phyloP scores from a whole-genome alignment of 2,888 invertebrate genomes.

The Blera fallax region DNA sequence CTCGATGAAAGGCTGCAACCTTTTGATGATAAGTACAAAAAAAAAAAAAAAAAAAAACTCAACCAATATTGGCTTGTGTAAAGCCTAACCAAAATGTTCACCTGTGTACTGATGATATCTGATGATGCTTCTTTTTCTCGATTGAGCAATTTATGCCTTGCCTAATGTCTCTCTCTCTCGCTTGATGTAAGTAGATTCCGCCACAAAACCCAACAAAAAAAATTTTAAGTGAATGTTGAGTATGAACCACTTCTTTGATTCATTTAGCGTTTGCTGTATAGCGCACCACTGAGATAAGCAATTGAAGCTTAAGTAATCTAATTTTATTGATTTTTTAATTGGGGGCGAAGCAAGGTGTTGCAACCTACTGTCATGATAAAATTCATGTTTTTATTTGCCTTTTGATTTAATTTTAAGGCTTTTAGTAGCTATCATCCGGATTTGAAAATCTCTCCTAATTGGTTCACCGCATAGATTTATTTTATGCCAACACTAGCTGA shows the following conservation, averaged over 20 bases:
- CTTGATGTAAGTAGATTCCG: constrained; percentile 9
- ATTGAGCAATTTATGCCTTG: constrained; percentile 34
- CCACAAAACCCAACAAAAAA: neutral
- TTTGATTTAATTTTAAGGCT: neutral
- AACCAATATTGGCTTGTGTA: neutral
- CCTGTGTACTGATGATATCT: neutral
- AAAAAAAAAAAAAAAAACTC: neutral
- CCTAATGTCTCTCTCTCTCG: neutral
- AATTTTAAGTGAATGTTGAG: constrained; percentile 15
- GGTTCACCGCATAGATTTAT: constrained; percentile 1
- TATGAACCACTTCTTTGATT: constrained; percentile 16
- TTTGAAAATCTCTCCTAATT: constrained; percentile 12
- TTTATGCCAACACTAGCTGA: neutral
- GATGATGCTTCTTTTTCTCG: constrained; percentile 21
- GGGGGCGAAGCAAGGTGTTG: constrained; percentile 22
- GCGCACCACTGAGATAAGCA: constrained; percentile 19
- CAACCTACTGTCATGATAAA: neutral
- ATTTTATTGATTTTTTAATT: constrained; percentile 53
- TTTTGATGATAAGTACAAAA: neutral
- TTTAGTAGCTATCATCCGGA: constrained; percentile 8
- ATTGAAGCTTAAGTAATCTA: constrained; percentile 23
- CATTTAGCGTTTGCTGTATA: neutral
- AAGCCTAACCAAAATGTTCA: neutral
- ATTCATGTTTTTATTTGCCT: neutral
- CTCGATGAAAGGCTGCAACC: neutral